Percentiles rank a stretch among this genome's conserved stretches.
These are phyloP conservation scores for Corythornis leucogaster DNA, from an alignment of 2,797 vertebrate species.

Conservation along the genomic window DNA sequence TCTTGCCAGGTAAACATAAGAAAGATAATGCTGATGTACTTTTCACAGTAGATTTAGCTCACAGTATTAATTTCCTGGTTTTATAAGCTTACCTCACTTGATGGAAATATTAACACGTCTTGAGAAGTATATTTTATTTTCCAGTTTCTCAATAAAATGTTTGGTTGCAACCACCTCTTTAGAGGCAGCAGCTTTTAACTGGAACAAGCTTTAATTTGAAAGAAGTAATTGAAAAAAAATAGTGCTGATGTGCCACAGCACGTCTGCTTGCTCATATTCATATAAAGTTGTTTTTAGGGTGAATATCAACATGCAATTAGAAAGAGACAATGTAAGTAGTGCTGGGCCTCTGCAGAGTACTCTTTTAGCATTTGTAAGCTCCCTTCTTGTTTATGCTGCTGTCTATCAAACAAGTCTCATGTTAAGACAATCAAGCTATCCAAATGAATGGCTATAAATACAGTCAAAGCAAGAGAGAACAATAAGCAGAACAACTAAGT, in stretches of 20 bases:
- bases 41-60: conserved; percentile 5
- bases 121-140: neutral
- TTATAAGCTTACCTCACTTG: neutral
- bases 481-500: conserved; percentile 9
- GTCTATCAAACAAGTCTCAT: neutral
- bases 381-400: conserved; percentile 20
- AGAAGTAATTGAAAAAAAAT: neutral
- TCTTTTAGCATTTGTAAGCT: neutral
- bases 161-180: neutral
- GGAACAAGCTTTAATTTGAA: conserved; percentile 4
- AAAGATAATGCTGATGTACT: neutral
- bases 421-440: neutral
- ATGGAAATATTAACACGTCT: neutral
- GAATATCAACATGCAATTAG: conserved; percentile 36
- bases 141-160: neutral
- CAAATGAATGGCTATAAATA: conserved; percentile 42
- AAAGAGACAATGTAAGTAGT: neutral
- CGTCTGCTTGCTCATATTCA: neutral
- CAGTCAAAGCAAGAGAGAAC: conserved; percentile 11
- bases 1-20: conserved; percentile 9
- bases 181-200: neutral
- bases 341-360: neutral
- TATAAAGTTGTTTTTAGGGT: neutral
- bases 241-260: neutral
- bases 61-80: conserved; percentile 9